phyloP scores from a whole-genome alignment of 2,888 invertebrate species.

The Formica aserva region DNA sequence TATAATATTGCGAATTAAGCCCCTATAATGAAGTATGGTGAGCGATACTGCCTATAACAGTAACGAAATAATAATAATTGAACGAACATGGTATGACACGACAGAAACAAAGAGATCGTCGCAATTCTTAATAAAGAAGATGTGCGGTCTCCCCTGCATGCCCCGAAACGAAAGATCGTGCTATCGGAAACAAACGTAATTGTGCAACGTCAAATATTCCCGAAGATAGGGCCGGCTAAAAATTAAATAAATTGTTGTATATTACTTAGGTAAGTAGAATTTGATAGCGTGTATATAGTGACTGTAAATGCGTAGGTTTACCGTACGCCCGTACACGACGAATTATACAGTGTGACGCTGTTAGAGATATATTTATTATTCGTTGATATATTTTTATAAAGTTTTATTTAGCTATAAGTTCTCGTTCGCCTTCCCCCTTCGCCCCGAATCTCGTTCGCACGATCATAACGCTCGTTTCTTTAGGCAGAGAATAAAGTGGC shows the following conservation, averaged over 20 bases:
- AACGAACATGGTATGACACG: not conserved
- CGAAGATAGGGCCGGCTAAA: conserved; percentile 61
- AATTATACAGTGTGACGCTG: conserved; percentile 78
- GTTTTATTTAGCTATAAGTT: conserved; percentile 83
- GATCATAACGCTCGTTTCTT: conserved; percentile 59
- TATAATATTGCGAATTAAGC: conserved; percentile 11
- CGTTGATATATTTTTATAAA: conserved; percentile 85
- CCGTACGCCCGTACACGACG: conserved; percentile 77
- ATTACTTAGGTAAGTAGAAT: conserved; percentile 77
- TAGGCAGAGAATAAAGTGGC: conserved; percentile 27
- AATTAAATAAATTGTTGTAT: conserved; percentile 79
- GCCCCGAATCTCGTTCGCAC: conserved; percentile 58
- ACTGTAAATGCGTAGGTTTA: conserved; percentile 81
- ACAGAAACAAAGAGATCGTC: not conserved
- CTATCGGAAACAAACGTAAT: conserved; percentile 21
- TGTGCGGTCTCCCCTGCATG: not conserved
- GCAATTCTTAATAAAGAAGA: conserved; percentile 1
- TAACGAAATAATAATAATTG: conserved; percentile 35
- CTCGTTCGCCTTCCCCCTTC: conserved; percentile 71
- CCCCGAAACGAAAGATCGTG: not conserved
- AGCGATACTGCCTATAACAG: not conserved
- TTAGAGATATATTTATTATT: conserved; percentile 85
- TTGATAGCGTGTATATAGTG: conserved; percentile 83
- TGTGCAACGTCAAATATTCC: conserved; percentile 48
- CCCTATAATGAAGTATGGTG: too few species aligned